Evolutionary conservation across 1,140 invertebrate species (phyloP).

Genomic region (Gonatopus flavifemur): DNA sequence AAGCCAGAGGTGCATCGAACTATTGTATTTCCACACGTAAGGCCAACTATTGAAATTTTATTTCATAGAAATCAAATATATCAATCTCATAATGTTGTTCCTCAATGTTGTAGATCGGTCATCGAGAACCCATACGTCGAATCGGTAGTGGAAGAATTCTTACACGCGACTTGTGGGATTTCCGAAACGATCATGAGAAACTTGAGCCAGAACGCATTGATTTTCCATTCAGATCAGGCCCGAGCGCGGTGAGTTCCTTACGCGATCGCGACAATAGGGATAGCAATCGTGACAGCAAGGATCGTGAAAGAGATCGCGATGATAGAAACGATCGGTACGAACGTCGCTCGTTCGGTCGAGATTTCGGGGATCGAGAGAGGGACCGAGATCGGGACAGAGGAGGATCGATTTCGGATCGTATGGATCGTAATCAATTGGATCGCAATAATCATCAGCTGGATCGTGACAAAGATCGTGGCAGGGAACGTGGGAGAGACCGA

Average conservation of each 20-base stretch:
- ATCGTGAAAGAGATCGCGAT: constrained; percentile 36
- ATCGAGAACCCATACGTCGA: constrained; percentile 61
- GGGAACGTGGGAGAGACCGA: constrained; percentile 56
- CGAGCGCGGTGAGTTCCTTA: constrained; percentile 26
- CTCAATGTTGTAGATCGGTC: constrained; percentile 48
- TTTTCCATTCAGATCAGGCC: constrained; percentile 42
- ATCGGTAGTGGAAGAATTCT: constrained; percentile 80
- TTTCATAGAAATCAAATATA: no score
- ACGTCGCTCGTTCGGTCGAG: constrained; percentile 61
- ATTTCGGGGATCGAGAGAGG: constrained; percentile 47
- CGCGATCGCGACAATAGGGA: constrained; percentile 49
- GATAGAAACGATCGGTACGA: constrained; percentile 53
- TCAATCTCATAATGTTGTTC: no score
- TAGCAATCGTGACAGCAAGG: constrained; percentile 28
- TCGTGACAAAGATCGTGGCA: constrained; percentile 47
- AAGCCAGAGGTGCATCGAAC: constrained; percentile 46
- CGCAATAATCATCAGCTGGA: constrained; percentile 36
- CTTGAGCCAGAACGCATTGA: constrained; percentile 49
- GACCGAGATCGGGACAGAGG: constrained; percentile 39
- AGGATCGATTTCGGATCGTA: no score
- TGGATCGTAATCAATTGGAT: constrained; percentile 29
- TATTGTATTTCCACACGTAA: background rate
- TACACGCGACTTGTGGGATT: constrained; percentile 67
- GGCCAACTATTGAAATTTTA: background rate
- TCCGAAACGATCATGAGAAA: constrained; percentile 55